A percentile compares a stretch with the other conserved stretches of the same genome.
These are phyloP conservation scores for Rostratula benghalensis DNA, from an alignment of 2,113 vertebrate genomes.

Conservation along the genomic window DNA sequence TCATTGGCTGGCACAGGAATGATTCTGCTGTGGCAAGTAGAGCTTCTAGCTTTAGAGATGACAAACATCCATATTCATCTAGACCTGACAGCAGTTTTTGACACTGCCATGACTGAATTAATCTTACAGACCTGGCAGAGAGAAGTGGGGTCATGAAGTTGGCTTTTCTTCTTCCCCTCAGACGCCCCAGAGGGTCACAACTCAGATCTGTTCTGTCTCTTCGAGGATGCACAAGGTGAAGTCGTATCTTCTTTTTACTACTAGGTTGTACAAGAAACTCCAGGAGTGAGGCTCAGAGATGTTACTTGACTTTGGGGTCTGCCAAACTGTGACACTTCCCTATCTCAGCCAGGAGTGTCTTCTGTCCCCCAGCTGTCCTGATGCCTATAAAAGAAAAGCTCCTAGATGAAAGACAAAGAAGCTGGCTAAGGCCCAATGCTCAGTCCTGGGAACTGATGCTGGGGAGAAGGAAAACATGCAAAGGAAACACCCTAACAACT, in stretches of 20 bases:
- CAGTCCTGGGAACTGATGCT: not conserved
- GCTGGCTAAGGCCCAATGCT: not conserved
- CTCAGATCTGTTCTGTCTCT: not conserved
- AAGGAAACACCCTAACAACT: not conserved
- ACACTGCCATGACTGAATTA: not conserved
- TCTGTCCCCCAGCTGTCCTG: not conserved
- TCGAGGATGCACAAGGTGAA: not conserved
- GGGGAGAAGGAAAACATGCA: not conserved
- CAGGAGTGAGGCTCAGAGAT: not conserved
- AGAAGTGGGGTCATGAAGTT: not conserved
- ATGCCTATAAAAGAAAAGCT: not conserved
- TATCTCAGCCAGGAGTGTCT: not conserved
- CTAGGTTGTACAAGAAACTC: not conserved
- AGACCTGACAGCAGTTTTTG: not conserved
- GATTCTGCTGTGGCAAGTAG: not conserved
- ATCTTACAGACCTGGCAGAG: not conserved
- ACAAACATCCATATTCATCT: not conserved
- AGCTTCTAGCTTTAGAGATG: not conserved
- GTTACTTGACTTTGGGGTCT: not conserved
- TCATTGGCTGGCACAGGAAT: not conserved
- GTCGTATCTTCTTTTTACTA: not conserved
- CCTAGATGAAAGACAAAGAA: constrained; percentile 1
- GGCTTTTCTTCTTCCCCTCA: constrained; percentile 17
- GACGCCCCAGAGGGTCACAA: accelerated
- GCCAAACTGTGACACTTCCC: not conserved